Base-by-base conservation (phyloP, 2,113 vertebrate genomes). In the Serinus canaria region DNA sequence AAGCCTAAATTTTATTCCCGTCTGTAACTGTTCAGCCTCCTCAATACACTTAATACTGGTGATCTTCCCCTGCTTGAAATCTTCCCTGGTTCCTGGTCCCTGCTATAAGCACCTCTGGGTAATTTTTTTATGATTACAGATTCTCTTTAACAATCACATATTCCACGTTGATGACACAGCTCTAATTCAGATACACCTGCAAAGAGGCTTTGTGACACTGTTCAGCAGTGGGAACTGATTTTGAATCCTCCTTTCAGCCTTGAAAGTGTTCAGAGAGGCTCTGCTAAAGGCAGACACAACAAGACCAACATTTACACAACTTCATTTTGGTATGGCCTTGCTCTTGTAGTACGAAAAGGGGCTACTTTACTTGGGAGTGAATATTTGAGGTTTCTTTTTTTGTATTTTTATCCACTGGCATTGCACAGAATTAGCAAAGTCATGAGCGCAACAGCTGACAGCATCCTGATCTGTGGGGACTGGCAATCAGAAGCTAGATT, bases 391-490 rank as follows among this genome's bases (percentile, higher is more conserved):
- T 69, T 52, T 43, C 77, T 52, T 27, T 43, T 80, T 52, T 27
- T 47, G 16, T 43, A 16, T 76, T 89, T 73, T 52, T 33, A 58
- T 58, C 7, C 37, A 49, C 33, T 30, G 18, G 14, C 30, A 37
- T 23, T 87, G 37, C 37, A 60, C 15, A 68, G 53, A 70, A 53
- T n/a, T 31, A 86, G 7, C 18, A 70, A 1, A 30, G 43, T 46
- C 55, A 41, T 31, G 35, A 73, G 25, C 17, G 44, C 0, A 3
- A 12, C 4, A 43, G 35, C 20, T 68, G n/a, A 39, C 24, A 75
- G 56, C 44, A 63, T 21, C 14, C 19, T 2, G 1, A 64, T 68
- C 41, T 1, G 3, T 18, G 19, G 22, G 6, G n/a, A 64, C 2
- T 75, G 39, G 43, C 21, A 89, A 44, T 5, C 22, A 46, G 17